phyloP scores from a whole-genome alignment of 2,113 vertebrate genomes.

The Ancistrus triradiatus region DNA sequence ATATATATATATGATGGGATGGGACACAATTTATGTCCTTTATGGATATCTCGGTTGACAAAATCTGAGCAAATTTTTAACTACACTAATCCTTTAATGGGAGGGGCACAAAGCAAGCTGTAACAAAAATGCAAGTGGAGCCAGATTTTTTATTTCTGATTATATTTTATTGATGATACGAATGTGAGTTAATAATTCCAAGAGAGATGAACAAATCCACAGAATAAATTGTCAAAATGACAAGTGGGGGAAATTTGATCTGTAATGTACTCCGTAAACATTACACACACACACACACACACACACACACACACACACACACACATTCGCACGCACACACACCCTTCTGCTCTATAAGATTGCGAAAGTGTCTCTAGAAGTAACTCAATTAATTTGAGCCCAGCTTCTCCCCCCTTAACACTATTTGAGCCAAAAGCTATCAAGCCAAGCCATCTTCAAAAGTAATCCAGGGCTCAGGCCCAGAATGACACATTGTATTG shows the following conservation, averaged over 20 bases:
- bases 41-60: no score
- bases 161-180: no score
- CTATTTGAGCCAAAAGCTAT: neutral
- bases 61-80: no score
- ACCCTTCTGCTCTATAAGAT: neutral
- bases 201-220: no score
- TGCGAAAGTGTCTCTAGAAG: slow-evolving; percentile 8
- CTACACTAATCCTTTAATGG: no score
- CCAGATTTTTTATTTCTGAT: no score
- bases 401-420: slow-evolving; percentile 4
- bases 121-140: no score
- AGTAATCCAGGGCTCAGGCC: slow-evolving; percentile 17
- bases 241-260: neutral
- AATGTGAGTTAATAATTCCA: no score
- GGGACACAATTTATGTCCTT: no score
- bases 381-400: slow-evolving; percentile 15
- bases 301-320: neutral
- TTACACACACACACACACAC: neutral
- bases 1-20: no score
- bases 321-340: neutral
- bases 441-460: neutral
- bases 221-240: no score
- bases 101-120: no score
- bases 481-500: neutral
- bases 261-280: neutral